Evolutionary conservation across 1,140 invertebrate species (phyloP).

Genomic region (Agrilus planipennis): DNA sequence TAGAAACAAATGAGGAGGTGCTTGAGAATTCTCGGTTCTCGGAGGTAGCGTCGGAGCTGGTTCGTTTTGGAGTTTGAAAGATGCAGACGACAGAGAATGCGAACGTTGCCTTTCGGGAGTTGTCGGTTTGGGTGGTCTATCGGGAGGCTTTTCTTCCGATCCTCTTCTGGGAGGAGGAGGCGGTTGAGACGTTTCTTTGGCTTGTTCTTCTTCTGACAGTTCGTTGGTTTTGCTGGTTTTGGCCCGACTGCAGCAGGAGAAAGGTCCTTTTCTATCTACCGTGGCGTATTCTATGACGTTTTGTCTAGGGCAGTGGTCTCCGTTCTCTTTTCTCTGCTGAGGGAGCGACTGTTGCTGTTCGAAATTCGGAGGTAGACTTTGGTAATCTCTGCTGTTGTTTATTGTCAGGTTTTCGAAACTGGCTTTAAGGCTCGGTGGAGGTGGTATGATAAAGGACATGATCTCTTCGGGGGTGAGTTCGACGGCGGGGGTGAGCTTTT

Average conservation of each 20-base stretch:
- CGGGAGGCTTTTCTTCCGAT: constrained; percentile 41
- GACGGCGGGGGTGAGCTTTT: constrained; percentile 50
- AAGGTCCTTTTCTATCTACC: constrained; percentile 51
- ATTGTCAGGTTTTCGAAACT: constrained; percentile 30
- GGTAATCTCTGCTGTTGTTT: constrained; percentile 1
- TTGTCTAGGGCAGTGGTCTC: constrained; percentile 28
- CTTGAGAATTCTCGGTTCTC: constrained; percentile 39
- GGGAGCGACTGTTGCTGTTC: constrained; percentile 14
- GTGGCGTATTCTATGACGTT: constrained; percentile 52
- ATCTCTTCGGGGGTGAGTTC: constrained; percentile 64
- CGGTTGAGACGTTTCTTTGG: constrained; percentile 37
- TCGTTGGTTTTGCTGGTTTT: constrained; percentile 36
- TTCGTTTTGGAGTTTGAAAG: constrained; percentile 16
- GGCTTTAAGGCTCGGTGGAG: constrained; percentile 46
- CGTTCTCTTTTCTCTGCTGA: constrained; percentile 32
- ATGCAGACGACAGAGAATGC: constrained; percentile 36
- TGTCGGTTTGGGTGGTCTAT: constrained; percentile 49
- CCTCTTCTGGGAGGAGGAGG: constrained; percentile 44
- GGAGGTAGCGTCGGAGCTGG: constrained; percentile 41
- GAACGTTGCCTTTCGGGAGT: constrained; percentile 41
- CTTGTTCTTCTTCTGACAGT: constrained; percentile 26
- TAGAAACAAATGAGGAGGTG: constrained; percentile 44
- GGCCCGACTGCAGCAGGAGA: constrained; percentile 51
- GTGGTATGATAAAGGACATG: constrained; percentile 68
- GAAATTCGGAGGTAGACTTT: constrained; percentile 8